A percentile compares a stretch with the other conserved stretches of the same genome.
Conservation (phyloP, 2,888 invertebrate genomes). For the Caenorhabditis angaria region DNA sequence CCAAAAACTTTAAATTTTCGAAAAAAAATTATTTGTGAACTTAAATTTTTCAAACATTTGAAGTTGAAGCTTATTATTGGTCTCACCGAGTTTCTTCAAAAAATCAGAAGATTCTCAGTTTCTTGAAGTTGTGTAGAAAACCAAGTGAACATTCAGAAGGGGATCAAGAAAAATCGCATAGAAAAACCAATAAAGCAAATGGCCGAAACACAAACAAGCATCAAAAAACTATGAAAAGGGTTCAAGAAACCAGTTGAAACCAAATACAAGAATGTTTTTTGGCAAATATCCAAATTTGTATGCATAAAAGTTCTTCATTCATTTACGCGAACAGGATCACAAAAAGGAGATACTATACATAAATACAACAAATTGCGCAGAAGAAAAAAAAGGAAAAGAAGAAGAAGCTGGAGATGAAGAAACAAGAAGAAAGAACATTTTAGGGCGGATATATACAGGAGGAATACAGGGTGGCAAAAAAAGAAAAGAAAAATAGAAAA, state of each 20-base stretch:
- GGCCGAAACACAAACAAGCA: background rate
- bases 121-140: too few relatives aligned
- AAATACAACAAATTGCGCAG: conserved; percentile 1
- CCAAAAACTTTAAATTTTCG: too few relatives aligned
- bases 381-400: too few relatives aligned
- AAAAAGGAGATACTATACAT: too few relatives aligned
- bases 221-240: background rate
- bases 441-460: background rate
- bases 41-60: too few relatives aligned
- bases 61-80: too few relatives aligned
- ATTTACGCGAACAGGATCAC: background rate
- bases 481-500: background rate
- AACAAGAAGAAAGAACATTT: background rate
- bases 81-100: too few relatives aligned
- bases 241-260: background rate
- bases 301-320: background rate
- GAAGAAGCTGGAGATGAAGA: background rate
- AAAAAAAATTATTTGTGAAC: too few relatives aligned
- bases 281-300: conserved; percentile 2
- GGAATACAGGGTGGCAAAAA: background rate
- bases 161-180: background rate
- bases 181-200: background rate
- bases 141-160: too few relatives aligned
- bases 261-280: background rate
- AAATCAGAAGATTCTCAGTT: too few relatives aligned